Conservation (phyloP, 2,797 vertebrate genomes). For the Poecilia picta region DNA sequence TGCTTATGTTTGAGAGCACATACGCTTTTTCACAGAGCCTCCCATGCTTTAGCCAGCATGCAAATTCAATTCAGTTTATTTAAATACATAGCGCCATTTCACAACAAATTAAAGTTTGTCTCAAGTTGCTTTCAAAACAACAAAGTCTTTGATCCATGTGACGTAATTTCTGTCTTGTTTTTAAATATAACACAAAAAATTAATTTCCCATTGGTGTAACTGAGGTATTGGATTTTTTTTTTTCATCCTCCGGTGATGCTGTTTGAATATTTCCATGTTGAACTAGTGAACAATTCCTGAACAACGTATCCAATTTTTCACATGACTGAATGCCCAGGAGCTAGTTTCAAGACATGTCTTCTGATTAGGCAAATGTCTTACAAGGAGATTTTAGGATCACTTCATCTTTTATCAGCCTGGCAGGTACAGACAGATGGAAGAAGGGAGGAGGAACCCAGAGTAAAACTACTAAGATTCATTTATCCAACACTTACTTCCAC, state of each 20-base stretch:
- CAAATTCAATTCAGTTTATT: too few species aligned
- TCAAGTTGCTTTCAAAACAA: too few species aligned
- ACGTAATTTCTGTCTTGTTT: neutral
- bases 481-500: neutral
- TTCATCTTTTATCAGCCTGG: neutral
- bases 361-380: slow-evolving; percentile 1
- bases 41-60: neutral
- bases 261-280: neutral
- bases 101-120: too few species aligned
- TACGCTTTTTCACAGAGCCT: neutral
- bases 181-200: neutral
- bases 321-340: slow-evolving; percentile 4
- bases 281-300: neutral
- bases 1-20: neutral
- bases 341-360: neutral
- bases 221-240: neutral
- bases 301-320: slow-evolving; percentile 1
- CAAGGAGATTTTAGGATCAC: slow-evolving; percentile 8
- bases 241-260: neutral
- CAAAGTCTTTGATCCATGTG: neutral
- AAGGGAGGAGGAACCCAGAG: neutral
- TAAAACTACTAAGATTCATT: neutral
- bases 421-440: neutral
- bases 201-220: neutral
- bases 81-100: too few species aligned